These are phyloP conservation scores for Echinops telfairi DNA, from an alignment of 2,113 vertebrate species.

Conservation along the genomic window DNA sequence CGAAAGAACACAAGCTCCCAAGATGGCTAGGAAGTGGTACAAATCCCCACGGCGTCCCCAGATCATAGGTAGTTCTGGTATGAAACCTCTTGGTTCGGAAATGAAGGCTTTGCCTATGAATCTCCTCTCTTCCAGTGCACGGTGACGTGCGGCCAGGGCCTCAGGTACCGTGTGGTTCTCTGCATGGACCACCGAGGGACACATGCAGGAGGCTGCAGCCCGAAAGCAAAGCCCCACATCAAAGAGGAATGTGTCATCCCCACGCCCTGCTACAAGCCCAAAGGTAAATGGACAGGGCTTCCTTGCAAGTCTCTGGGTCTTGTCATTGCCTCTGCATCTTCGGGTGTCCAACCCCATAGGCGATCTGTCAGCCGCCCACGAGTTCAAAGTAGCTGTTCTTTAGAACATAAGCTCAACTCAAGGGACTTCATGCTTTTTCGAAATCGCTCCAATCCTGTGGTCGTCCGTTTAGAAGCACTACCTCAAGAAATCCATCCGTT, in stretches of 20 bases:
- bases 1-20: constrained; percentile 19
- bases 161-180: constrained; percentile 96
- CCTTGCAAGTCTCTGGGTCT: not conserved
- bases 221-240: constrained; percentile 97
- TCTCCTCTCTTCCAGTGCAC: constrained; percentile 91
- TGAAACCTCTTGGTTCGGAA: not conserved
- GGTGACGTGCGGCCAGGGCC: constrained; percentile 97
- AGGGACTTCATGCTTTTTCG: not conserved
- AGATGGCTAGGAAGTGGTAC: constrained; percentile 22
- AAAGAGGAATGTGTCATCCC: constrained; percentile 96
- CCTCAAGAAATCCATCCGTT: not conserved
- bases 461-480: constrained; percentile 29
- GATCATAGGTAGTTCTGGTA: not conserved
- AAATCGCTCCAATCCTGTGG: not conserved
- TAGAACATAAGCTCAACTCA: constrained; percentile 34
- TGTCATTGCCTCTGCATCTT: not conserved
- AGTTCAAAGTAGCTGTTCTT: constrained; percentile 25
- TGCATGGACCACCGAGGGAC: constrained; percentile 97
- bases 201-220: constrained; percentile 95
- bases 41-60: not conserved
- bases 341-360: not conserved
- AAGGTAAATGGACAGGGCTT: constrained; percentile 86
- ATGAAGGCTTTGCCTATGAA: constrained; percentile 69
- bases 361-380: not conserved
- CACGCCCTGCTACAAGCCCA: constrained; percentile 96